Evolutionary conservation across 2,888 invertebrate species (phyloP).

Genomic region (Ochropacha duplaris): DNA sequence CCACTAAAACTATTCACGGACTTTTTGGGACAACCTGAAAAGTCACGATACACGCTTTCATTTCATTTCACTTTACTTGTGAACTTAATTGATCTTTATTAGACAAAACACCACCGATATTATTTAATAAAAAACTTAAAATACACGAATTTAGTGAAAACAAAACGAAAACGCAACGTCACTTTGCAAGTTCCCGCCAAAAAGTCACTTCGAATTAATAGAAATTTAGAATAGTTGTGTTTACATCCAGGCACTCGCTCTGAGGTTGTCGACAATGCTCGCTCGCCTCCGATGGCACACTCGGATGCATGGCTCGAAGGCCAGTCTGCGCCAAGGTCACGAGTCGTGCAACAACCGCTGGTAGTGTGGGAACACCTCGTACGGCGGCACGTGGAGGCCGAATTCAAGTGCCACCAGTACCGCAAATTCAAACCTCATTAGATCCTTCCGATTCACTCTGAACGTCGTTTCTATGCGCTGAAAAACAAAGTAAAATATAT

Average conservation of each 20-base stretch:
- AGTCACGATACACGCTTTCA: too few relatives aligned
- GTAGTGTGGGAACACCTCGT: slow-evolving; percentile 97
- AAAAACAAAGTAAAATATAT: slow-evolving; percentile 6
- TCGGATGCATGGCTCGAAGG: slow-evolving; percentile 43
- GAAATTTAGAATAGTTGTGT: slow-evolving; percentile 1
- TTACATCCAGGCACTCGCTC: slow-evolving; percentile 56
- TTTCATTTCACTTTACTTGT: too few relatives aligned
- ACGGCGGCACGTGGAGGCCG: slow-evolving; percentile 94
- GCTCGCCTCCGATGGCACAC: slow-evolving; percentile 52
- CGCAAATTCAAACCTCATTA: slow-evolving; percentile 96
- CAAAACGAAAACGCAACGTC: too few relatives aligned
- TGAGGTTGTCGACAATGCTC: slow-evolving; percentile 63
- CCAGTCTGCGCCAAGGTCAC: slow-evolving; percentile 83
- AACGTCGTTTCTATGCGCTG: slow-evolving; percentile 96
- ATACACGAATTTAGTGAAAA: too few relatives aligned
- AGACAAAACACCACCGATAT: too few relatives aligned
- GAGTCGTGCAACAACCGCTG: slow-evolving; percentile 96
- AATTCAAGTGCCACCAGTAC: slow-evolving; percentile 97
- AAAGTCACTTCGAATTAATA: too few relatives aligned
- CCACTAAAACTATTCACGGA: too few relatives aligned
- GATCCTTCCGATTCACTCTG: slow-evolving; percentile 94
- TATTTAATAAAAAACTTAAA: too few relatives aligned
- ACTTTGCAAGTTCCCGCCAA: too few relatives aligned
- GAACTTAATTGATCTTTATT: too few relatives aligned
- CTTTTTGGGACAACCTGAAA: too few relatives aligned